Evolutionary conservation across 2,113 vertebrate species (phyloP).

Genomic region (Erythrolamprus reginae): DNA sequence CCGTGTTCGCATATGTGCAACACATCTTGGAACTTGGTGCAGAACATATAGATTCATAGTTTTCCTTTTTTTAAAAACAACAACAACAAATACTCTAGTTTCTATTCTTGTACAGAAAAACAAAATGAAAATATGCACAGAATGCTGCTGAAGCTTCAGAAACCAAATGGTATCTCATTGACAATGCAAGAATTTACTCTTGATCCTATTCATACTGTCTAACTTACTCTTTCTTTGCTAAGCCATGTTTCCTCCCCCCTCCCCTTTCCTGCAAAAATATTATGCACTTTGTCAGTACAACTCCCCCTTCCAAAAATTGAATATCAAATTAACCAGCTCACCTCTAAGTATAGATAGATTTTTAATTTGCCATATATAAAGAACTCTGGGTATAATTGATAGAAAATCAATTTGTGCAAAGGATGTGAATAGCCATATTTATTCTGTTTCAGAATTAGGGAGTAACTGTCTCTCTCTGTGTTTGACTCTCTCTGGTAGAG

Average conservation of each 20-base stretch:
- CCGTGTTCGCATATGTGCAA: background rate
- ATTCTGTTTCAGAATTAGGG: background rate
- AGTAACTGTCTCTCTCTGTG: background rate
- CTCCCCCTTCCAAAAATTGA: background rate
- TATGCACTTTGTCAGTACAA: background rate
- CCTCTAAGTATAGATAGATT: background rate
- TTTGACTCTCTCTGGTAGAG: background rate
- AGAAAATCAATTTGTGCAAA: background rate
- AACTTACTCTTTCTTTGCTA: background rate
- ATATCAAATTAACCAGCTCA: background rate
- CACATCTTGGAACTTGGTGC: background rate
- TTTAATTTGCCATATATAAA: background rate
- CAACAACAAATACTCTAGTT: background rate
- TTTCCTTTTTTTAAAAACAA: background rate
- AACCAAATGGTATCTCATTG: constrained; percentile 5
- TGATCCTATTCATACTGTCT: background rate
- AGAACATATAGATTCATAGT: background rate
- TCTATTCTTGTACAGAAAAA: background rate
- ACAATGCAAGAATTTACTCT: background rate
- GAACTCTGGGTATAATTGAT: background rate
- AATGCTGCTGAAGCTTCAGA: constrained; percentile 6
- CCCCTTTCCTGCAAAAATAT: background rate
- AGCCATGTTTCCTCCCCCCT: background rate
- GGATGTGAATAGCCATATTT: background rate
- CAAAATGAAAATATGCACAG: background rate